Conservation (phyloP, 2,888 invertebrate species). For the Erebia ligea region DNA sequence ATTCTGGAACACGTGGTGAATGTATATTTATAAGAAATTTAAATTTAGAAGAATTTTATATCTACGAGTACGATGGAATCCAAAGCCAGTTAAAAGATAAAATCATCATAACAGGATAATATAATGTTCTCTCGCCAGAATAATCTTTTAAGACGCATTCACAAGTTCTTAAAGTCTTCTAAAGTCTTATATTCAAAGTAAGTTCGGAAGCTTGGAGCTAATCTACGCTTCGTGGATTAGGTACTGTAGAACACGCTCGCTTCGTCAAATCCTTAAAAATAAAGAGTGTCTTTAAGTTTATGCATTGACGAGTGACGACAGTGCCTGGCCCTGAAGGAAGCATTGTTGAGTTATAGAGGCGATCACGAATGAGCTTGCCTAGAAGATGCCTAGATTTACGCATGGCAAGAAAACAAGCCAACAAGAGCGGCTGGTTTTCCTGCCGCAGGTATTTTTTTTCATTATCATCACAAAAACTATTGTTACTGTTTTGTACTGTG, state of each 20-base stretch:
- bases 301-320: too few relatives aligned
- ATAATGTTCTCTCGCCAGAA: conserved; percentile 19
- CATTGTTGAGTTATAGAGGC: too few relatives aligned
- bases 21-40: too few relatives aligned
- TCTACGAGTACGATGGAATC: background rate
- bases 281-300: background rate
- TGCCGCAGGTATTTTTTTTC: too few relatives aligned
- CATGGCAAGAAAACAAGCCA: too few relatives aligned
- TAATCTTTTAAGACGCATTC: conserved; percentile 17
- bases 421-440: too few relatives aligned
- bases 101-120: conserved; percentile 14
- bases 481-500: too few relatives aligned
- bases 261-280: background rate
- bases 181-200: conserved; percentile 18
- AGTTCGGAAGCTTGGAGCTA: conserved; percentile 15
- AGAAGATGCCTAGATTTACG: too few relatives aligned
- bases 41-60: background rate
- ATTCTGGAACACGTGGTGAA: too few relatives aligned
- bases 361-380: too few relatives aligned
- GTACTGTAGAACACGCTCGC: background rate
- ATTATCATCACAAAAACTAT: too few relatives aligned
- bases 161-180: conserved; percentile 19
- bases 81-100: background rate
- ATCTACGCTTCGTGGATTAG: conserved; percentile 23
- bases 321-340: too few relatives aligned